These are phyloP conservation scores for Diplosoma virens DNA, from an alignment of 23 tunicate species.

Conservation along the genomic window DNA sequence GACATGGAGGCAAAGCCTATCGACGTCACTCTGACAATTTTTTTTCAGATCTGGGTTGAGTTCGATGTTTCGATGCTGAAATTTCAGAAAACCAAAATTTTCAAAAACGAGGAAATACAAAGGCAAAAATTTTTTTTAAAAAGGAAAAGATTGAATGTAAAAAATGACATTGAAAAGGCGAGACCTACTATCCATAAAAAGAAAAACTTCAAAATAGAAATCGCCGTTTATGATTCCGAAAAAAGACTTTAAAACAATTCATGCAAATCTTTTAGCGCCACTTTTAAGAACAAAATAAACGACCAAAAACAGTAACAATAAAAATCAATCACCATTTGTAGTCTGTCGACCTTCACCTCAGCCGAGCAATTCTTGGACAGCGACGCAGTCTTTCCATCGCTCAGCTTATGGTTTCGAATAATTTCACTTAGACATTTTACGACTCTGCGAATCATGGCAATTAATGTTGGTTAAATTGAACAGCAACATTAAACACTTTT, in stretches of 20 bases:
- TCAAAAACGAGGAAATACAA: background rate
- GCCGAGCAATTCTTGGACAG: constrained; percentile 47
- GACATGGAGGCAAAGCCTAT: constrained; percentile 33
- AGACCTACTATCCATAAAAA: too few species aligned
- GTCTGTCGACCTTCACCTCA: constrained; percentile 60
- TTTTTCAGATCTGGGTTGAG: constrained; percentile 57
- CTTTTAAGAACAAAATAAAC: too few species aligned
- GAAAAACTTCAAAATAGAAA: too few species aligned
- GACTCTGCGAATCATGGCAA: too few species aligned
- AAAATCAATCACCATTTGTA: constrained; percentile 29
- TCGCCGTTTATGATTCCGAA: too few species aligned
- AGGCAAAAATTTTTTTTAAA: too few species aligned
- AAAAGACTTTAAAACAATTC: background rate
- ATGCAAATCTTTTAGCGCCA: too few species aligned
- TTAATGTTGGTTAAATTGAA: too few species aligned
- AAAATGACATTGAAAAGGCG: too few species aligned
- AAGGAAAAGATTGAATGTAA: too few species aligned
- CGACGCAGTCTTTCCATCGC: background rate
- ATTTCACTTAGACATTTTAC: constrained; percentile 60
- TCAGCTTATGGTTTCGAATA: constrained; percentile 12
- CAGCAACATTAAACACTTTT: background rate
- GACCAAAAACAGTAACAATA: too few species aligned
- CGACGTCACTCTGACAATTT: constrained; percentile 43
- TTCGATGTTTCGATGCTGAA: constrained; percentile 74
- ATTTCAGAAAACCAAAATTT: background rate